phyloP scores from a whole-genome alignment of 2,888 invertebrate genomes.

The Acleris literana region DNA sequence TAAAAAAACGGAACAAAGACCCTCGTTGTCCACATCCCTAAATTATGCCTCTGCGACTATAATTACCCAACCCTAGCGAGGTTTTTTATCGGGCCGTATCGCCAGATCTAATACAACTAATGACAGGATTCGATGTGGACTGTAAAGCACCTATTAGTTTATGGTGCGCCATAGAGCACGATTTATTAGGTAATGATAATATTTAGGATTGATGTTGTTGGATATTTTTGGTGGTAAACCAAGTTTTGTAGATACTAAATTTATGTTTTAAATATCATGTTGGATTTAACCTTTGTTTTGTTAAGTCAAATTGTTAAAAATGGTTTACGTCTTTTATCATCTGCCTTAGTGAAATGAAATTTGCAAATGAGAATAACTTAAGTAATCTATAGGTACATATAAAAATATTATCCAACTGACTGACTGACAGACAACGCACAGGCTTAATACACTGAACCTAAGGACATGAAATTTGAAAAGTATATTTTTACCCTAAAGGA shows the following conservation, averaged over 20 bases:
- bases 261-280: conserved; percentile 7
- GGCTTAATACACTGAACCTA: too few species aligned
- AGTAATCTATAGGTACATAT: too few species aligned
- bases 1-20: conserved; percentile 27
- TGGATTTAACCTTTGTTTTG: neutral
- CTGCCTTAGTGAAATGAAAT: too few species aligned
- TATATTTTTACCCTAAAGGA: too few species aligned
- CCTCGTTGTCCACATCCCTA: conserved; percentile 41
- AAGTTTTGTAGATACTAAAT: conserved; percentile 19
- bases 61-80: conserved; percentile 45
- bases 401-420: too few species aligned
- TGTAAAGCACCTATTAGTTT: conserved; percentile 61
- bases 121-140: conserved; percentile 65
- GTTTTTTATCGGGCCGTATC: conserved; percentile 50
- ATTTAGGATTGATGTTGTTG: conserved; percentile 27
- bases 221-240: conserved; percentile 35
- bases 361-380: too few species aligned
- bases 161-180: conserved; percentile 42
- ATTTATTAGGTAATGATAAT: conserved; percentile 39
- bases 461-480: too few species aligned
- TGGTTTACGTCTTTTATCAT: too few species aligned
- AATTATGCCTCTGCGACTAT: conserved; percentile 43
- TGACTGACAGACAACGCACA: too few species aligned
- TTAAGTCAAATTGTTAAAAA: too few species aligned
- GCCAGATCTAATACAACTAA: conserved; percentile 76